A percentile compares a stretch with the other conserved stretches of the same genome.
Evolutionary conservation across 2,797 vertebrate species (phyloP).

Genomic region (Babyrousa celebensis): DNA sequence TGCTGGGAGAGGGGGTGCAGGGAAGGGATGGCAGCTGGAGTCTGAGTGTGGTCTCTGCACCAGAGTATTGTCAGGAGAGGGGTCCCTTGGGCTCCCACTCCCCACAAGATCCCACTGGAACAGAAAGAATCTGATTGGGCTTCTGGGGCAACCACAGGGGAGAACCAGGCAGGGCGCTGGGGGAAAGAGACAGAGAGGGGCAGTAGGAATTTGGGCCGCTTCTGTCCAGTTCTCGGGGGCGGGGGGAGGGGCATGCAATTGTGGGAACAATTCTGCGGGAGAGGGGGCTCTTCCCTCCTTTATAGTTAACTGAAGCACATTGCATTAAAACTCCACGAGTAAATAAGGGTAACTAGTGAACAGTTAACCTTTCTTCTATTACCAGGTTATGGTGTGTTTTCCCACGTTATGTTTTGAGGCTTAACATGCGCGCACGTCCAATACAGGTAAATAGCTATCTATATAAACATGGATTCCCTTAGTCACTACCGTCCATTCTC

Average conservation of each 20-base stretch:
- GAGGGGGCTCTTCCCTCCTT: no score
- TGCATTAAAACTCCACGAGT: not conserved
- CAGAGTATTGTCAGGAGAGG: not conserved
- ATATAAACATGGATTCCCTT: not conserved
- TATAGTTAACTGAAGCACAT: not conserved
- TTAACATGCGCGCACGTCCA: not conserved
- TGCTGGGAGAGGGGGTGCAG: fast-evolving
- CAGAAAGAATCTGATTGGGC: not conserved
- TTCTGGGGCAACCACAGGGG: not conserved
- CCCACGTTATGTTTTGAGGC: not conserved
- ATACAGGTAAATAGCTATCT: not conserved
- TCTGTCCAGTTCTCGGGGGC: no score
- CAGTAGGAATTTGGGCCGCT: fast-evolving
- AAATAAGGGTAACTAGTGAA: no score
- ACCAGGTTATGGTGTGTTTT: not conserved
- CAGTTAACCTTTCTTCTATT: not conserved
- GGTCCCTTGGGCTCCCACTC: no score
- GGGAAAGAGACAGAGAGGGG: not conserved
- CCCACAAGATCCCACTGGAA: not conserved
- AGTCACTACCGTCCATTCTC: no score
- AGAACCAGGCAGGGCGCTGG: no score
- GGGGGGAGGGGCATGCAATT: not conserved
- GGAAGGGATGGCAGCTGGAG: not conserved
- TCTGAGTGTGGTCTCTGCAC: not conserved
- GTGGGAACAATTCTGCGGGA: not conserved